phyloP scores from a whole-genome alignment of 2,797 vertebrate genomes.

The Sciurus vulgaris region DNA sequence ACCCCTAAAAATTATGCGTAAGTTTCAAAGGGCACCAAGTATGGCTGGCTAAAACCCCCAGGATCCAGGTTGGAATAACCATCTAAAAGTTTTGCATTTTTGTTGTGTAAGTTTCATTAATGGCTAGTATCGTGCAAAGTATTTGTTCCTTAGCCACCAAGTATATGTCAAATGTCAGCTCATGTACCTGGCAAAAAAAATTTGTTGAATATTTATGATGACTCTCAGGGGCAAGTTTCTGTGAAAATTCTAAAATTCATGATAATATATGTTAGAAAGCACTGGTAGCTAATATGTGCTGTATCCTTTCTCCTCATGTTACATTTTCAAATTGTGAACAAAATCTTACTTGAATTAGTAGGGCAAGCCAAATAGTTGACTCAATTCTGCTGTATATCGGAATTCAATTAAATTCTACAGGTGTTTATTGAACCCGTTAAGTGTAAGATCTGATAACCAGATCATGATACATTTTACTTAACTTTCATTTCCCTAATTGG shows the following conservation, averaged over 20 bases:
- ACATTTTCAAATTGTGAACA: slow-evolving; percentile 12
- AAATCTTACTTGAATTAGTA: background rate
- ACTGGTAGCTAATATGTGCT: background rate
- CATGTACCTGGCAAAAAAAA: slow-evolving; percentile 4
- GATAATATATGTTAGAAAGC: slow-evolving; percentile 1
- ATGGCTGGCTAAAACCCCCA: background rate
- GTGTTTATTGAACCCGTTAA: slow-evolving; percentile 52
- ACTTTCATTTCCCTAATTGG: slow-evolving; percentile 59
- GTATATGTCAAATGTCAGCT: slow-evolving; percentile 1
- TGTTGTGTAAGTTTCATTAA: background rate
- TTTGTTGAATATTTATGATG: slow-evolving; percentile 32
- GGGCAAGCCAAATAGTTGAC: slow-evolving; percentile 3
- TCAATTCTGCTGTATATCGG: slow-evolving; percentile 6
- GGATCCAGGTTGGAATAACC: background rate
- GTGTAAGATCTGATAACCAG: slow-evolving; percentile 58
- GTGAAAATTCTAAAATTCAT: slow-evolving; percentile 32
- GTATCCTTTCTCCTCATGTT: background rate
- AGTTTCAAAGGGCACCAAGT: background rate
- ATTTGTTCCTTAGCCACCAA: background rate
- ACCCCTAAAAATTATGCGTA: background rate
- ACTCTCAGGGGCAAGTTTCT: background rate
- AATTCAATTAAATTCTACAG: slow-evolving; percentile 45
- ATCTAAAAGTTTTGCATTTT: slow-evolving; percentile 7
- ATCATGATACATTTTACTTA: slow-evolving; percentile 12
- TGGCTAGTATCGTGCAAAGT: background rate